Evolutionary conservation across 2,113 vertebrate species (phyloP), one percentile per base, ranked within the genome.

Genomic region (Pristiophorus japonicus): DNA sequence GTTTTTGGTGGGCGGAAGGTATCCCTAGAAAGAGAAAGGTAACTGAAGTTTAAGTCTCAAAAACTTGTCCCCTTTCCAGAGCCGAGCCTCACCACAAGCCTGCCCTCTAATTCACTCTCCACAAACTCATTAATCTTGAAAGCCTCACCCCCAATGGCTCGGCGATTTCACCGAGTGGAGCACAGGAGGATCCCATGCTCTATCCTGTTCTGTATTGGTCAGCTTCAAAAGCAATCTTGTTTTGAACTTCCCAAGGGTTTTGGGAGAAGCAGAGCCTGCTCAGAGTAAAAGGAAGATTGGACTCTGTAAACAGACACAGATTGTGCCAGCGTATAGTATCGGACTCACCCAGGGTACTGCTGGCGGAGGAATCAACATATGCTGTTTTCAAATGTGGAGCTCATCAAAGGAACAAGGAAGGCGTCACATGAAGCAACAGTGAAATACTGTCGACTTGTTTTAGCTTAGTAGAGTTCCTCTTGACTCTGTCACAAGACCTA

Each of bases 1-100:
- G 0, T 97, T 98, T 95, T 98, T 98, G 0, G 97, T 97, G 8
- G 98, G 98, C 0, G 98, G 97, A 30, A 98, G 97, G 27, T 98
- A 98, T 30, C 98, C 97, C 98, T 98, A 95, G 16, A n/a, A 62
- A 62, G 27, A 90, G 11, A 62, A 11, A 38, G 12, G n/a, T n/a
- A 16, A 14, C 11, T 16, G n/a, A n/a, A n/a, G n/a, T n/a, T n/a
- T n/a, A n/a, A 55, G 55, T 55, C 55, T 6, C 4, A 27, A 4
- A 67, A 22, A 22, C 66, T 27, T 20, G 65, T 38, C 14, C 73
- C 73, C 73, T 78, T 16, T 78, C 14, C 34, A 38, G 73, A 78
- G 73, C n/a, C 38, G 34, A 38, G 34, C 73, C n/a, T 78, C 11
- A n/a, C n/a, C 73, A n/a, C 30, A 75, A 38, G n/a, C 73, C 30